phyloP scores from a whole-genome alignment of 2,888 invertebrate species.

The Melinaea marsaeus region DNA sequence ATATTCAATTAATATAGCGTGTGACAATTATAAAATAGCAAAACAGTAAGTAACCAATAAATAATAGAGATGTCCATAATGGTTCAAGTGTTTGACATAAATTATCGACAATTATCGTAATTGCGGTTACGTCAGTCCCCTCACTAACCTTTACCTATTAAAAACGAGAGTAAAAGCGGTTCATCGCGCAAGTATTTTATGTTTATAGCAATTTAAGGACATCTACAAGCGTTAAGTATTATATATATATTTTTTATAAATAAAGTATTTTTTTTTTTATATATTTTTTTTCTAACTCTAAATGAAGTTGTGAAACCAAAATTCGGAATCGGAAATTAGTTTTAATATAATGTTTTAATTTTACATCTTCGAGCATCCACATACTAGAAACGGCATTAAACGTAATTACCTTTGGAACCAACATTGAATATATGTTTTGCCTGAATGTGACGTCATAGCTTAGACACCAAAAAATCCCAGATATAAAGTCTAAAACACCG shows the following conservation, averaged over 20 bases:
- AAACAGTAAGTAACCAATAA: not conserved
- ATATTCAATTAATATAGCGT: not conserved
- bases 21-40: conserved; percentile 2
- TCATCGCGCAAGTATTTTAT: conserved; percentile 25
- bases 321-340: too few relatives aligned
- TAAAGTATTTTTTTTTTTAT: too few relatives aligned
- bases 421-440: too few relatives aligned
- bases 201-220: conserved; percentile 25
- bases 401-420: too few relatives aligned
- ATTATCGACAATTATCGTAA: conserved; percentile 16
- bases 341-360: too few relatives aligned
- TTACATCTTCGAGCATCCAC: too few relatives aligned
- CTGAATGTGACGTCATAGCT: too few relatives aligned
- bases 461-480: too few relatives aligned
- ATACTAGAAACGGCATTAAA: too few relatives aligned
- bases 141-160: conserved; percentile 35
- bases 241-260: not conserved
- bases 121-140: conserved; percentile 12
- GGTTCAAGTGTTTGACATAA: not conserved
- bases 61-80: not conserved
- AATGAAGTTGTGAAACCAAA: too few relatives aligned
- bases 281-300: too few relatives aligned
- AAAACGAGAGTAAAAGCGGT: conserved; percentile 35
- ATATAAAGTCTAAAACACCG: too few relatives aligned
- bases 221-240: not conserved